Evolutionary conservation across 2,113 vertebrate genomes (phyloP).

Genomic region (Thalassoma bifasciatum): DNA sequence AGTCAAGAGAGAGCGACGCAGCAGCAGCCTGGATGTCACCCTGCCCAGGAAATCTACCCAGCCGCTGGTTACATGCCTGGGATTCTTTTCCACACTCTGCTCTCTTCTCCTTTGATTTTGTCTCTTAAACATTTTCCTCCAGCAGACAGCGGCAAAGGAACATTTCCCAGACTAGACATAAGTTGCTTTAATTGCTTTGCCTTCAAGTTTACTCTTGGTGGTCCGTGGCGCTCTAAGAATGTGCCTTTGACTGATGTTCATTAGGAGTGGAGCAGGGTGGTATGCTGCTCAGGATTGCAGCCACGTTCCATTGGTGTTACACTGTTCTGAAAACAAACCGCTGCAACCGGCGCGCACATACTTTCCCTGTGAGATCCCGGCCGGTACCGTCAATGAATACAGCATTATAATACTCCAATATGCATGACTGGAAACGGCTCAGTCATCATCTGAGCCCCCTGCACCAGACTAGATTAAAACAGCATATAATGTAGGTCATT

Average conservation of each 20-base stretch:
- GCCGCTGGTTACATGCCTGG: constrained; percentile 69
- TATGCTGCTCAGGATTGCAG: constrained; percentile 62
- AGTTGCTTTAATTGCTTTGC: constrained; percentile 66
- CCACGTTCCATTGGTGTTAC: constrained; percentile 69
- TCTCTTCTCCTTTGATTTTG: constrained; percentile 56
- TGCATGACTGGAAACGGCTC: constrained; percentile 42
- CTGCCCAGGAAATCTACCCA: constrained; percentile 52
- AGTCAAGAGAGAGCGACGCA: constrained; percentile 38
- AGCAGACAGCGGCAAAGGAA: constrained; percentile 70
- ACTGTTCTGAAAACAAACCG: constrained; percentile 75
- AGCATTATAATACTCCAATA: constrained; percentile 54
- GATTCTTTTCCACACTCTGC: constrained; percentile 66
- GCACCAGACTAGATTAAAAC: constrained; percentile 31
- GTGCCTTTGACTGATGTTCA: constrained; percentile 69
- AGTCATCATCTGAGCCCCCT: constrained; percentile 42
- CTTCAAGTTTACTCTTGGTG: constrained; percentile 52
- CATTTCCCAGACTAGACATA: constrained; percentile 78
- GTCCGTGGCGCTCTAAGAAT: constrained; percentile 60
- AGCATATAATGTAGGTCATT: constrained; percentile 21
- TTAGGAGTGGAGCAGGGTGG: constrained; percentile 62
- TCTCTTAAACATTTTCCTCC: constrained; percentile 47
- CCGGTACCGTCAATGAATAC: constrained; percentile 60
- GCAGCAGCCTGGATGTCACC: constrained; percentile 60
- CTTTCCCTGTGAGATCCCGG: constrained; percentile 71
- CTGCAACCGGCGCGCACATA: constrained; percentile 66